Conservation (phyloP, 2,888 invertebrate genomes). For the Panopea generosa region DNA sequence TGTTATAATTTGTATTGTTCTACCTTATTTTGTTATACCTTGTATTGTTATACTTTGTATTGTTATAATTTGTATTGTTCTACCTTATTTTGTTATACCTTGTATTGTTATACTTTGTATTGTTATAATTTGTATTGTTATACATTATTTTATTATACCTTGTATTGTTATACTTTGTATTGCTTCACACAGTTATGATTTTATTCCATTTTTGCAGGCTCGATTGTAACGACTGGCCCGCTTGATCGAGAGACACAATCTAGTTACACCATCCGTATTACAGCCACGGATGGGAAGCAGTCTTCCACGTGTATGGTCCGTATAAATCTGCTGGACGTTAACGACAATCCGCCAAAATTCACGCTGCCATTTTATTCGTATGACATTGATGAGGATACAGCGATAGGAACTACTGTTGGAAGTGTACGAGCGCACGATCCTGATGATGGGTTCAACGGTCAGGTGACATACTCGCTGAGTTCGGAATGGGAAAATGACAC, state of each 20-base stretch:
- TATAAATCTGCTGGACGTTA: constrained; percentile 93
- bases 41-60: no score
- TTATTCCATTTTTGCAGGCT: constrained; percentile 41
- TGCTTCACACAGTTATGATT: no score
- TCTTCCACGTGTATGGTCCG: constrained; percentile 90
- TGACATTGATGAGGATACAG: constrained; percentile 86
- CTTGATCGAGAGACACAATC: constrained; percentile 87
- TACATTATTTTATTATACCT: no score
- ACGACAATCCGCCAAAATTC: constrained; percentile 97
- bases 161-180: no score
- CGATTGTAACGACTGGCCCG: constrained; percentile 53
- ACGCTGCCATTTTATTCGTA: constrained; percentile 93
- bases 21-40: no score
- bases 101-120: no score
- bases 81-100: no score
- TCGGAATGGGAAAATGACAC: constrained; percentile 93
- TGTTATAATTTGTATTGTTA: no score
- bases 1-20: no score
- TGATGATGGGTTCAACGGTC: constrained; percentile 76
- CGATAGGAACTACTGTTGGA: constrained; percentile 81
- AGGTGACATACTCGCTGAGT: constrained; percentile 74
- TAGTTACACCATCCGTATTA: constrained; percentile 91
- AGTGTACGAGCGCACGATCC: constrained; percentile 81
- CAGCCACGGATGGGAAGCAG: constrained; percentile 88
- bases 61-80: no score